Evolutionary conservation across 2,888 invertebrate genomes (phyloP).

Genomic region (Copidosoma aretas): DNA sequence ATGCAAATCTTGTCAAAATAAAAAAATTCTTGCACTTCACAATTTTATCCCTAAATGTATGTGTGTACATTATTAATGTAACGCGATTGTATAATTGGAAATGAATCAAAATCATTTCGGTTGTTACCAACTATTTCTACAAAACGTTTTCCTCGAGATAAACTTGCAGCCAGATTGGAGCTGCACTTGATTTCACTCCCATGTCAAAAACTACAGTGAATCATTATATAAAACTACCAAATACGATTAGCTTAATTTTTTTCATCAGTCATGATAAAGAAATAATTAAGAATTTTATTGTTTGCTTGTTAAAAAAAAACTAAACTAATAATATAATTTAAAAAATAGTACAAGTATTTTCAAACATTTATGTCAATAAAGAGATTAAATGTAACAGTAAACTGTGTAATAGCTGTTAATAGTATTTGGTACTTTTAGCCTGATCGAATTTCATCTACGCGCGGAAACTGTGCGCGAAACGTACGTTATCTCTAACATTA

Average conservation of each 20-base stretch:
- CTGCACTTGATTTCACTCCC: constrained; percentile 47
- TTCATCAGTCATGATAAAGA: constrained; percentile 22
- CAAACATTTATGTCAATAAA: constrained; percentile 18
- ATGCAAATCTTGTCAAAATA: constrained; percentile 37
- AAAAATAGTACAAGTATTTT: constrained; percentile 13
- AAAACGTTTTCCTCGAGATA: constrained; percentile 32
- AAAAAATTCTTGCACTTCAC: constrained; percentile 38
- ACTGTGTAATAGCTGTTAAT: constrained; percentile 34
- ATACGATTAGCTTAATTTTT: constrained; percentile 37
- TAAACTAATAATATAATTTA: constrained; percentile 26
- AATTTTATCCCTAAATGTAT: constrained; percentile 9
- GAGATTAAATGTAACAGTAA: constrained; percentile 33
- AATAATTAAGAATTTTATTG: constrained; percentile 18
- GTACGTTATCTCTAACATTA: constrained; percentile 31
- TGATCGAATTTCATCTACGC: constrained; percentile 33
- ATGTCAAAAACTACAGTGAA: constrained; percentile 44
- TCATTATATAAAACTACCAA: constrained; percentile 35
- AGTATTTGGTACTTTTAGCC: constrained; percentile 37
- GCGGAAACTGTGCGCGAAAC: constrained; percentile 37
- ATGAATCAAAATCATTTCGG: constrained; percentile 35
- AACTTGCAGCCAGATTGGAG: constrained; percentile 42
- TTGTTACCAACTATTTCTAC: constrained; percentile 34
- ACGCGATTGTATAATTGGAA: constrained; percentile 18
- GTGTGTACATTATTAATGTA: constrained; percentile 30
- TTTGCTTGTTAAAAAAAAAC: constrained; percentile 4